Conservation (phyloP, 1,140 invertebrate genomes). For the Littorina saxatilis region DNA sequence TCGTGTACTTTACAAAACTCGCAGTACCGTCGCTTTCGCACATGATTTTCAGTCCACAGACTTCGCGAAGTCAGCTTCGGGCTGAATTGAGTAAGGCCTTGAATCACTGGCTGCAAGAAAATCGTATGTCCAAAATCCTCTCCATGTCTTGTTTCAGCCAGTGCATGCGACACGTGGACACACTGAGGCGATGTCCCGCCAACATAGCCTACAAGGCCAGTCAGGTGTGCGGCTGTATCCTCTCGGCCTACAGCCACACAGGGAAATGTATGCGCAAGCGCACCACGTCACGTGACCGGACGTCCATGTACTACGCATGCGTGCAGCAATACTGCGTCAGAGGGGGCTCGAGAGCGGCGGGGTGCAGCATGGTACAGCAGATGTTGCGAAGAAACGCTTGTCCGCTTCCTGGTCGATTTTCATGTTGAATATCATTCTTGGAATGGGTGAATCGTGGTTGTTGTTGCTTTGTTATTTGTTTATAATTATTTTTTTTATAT, state of each 20-base stretch:
- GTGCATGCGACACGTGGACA: neutral
- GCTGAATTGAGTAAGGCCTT: no score
- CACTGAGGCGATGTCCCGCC: neutral
- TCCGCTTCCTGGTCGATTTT: neutral
- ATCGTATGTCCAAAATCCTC: no score
- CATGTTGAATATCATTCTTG: neutral
- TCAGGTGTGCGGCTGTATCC: neutral
- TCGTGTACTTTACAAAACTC: no score
- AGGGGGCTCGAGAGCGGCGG: neutral
- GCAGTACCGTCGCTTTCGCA: no score
- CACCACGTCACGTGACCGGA: neutral
- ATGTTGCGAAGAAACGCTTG: neutral
- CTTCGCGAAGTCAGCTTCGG: no score
- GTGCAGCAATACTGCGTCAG: neutral
- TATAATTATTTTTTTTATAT: neutral
- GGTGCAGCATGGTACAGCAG: neutral
- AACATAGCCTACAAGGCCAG: neutral
- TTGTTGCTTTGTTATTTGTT: neutral
- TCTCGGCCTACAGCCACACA: neutral
- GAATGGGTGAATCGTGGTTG: neutral
- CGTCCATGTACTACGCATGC: conserved; percentile 1
- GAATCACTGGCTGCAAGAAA: no score
- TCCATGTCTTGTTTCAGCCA: neutral
- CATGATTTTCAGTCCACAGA: no score
- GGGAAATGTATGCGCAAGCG: neutral